Base-by-base conservation (phyloP, 2,888 invertebrate genomes). In the Syrphus vitripennis region DNA sequence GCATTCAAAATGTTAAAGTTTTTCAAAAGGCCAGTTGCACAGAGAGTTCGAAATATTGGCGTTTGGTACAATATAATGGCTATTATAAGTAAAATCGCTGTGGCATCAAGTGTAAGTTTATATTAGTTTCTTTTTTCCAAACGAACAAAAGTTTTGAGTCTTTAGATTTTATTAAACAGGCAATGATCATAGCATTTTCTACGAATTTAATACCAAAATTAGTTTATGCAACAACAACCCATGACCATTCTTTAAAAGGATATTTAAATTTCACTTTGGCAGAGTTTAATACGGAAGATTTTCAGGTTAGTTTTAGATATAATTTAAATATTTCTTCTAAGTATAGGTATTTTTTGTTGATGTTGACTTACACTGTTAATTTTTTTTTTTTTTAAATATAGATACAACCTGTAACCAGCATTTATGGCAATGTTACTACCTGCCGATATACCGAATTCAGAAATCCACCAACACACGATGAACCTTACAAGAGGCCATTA, bases 171-270 rank as follows among this genome's bases (percentile, higher is more conserved):
- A 34, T n/a, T 31, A 91, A 93, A 9, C 90, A 96, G 96, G 96
- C 95, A 77, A 94, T 96, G 90, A 95, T 96, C 87, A 96, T 97
- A 89, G 97, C 97, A 45, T 96, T 97, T 92, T 97, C 97, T 10
- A 96, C 97, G 0, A 96, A 96, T 91, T 95, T 97, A 90, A 96
- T 97, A 89, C 97, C 97, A 19, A 95, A 95, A 89, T 90, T 97
- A 83, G 95, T 97, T 26, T 97, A 97, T 90, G 90, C 84, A 88
- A 88, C 89, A 53, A 89, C 93, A 40, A 93, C 94, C 48, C 94
- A 94, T 89, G 91, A 93, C 61, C 91, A 93, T 16, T 93, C 94
- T 0, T 93, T 95, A 26, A 89, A 92, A 14, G 95, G 96, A 9
- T 97, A 95, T 91, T 91, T 96, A n/a, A 93, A 97, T 79, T 94